Evolutionary conservation across 2,113 vertebrate species (phyloP).

Genomic region (Shinisaurus crocodilurus): DNA sequence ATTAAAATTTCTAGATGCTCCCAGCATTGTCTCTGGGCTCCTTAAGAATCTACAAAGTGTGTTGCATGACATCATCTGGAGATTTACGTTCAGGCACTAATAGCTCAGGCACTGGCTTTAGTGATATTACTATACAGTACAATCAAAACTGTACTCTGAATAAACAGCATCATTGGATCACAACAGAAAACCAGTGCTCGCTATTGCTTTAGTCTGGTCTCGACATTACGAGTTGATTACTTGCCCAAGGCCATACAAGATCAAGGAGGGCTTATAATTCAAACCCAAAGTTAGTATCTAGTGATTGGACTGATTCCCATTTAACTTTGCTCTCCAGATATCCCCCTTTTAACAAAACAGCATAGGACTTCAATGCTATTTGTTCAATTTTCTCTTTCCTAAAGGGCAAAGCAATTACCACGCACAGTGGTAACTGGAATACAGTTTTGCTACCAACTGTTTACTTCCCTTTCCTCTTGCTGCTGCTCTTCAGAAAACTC

Average conservation of each 20-base stretch:
- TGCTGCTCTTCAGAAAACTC: slow-evolving; percentile 36
- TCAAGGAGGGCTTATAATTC: neutral
- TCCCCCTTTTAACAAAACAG: neutral
- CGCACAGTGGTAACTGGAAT: slow-evolving; percentile 48
- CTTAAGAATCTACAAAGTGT: neutral
- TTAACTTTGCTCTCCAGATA: slow-evolving; percentile 13
- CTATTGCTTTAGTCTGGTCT: neutral
- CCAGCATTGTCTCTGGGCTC: neutral
- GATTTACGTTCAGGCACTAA: neutral
- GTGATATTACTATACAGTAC: neutral
- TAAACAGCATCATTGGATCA: neutral
- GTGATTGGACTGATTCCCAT: neutral
- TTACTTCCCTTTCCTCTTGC: slow-evolving; percentile 39
- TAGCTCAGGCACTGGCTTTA: too few relatives aligned
- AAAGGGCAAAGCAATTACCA: slow-evolving; percentile 50
- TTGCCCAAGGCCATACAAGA: neutral
- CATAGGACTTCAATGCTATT: neutral
- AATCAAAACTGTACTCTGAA: neutral
- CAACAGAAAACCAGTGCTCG: neutral
- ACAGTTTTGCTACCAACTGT: slow-evolving; percentile 48
- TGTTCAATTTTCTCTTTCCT: slow-evolving; percentile 29
- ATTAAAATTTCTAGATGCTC: neutral
- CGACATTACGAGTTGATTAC: neutral
- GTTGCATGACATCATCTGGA: neutral
- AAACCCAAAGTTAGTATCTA: neutral